Conservation (phyloP, 2,113 vertebrate species). For the Saccopteryx leptura region DNA sequence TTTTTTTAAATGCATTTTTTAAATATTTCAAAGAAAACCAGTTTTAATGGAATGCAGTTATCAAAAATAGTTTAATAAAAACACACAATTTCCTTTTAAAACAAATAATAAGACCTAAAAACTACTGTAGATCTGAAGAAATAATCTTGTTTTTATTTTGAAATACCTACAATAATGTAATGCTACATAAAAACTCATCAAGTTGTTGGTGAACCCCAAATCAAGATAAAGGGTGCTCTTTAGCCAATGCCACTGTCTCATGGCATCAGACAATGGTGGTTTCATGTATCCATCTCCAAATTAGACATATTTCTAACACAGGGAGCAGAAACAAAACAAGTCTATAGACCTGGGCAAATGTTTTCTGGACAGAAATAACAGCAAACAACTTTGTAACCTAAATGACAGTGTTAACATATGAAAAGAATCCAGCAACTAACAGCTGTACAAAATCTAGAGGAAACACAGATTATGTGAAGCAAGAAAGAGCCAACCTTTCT, state of each 20-base stretch:
- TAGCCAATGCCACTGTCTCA: neutral
- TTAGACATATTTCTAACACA: neutral
- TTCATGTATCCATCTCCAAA: neutral
- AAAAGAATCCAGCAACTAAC: neutral
- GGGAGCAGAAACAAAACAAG: neutral
- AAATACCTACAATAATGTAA: neutral
- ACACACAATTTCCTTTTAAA: neutral
- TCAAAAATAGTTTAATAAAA: conserved; percentile 54
- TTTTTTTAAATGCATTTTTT: neutral
- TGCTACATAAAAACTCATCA: neutral
- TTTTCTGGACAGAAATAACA: conserved; percentile 22
- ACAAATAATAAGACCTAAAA: neutral
- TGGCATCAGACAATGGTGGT: neutral
- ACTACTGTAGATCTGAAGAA: neutral
- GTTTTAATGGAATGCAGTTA: neutral
- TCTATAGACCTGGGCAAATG: neutral
- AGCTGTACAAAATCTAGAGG: neutral
- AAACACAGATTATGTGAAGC: neutral
- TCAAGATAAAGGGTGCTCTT: neutral
- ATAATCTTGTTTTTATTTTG: neutral
- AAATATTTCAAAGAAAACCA: neutral
- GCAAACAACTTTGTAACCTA: neutral
- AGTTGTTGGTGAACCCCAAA: neutral
- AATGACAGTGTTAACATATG: neutral
- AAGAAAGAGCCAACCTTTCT: neutral